A percentile compares a stretch with the other conserved stretches of the same genome.
Evolutionary conservation across 2,888 invertebrate species (phyloP).

Genomic region (Hoplodrina blanda): DNA sequence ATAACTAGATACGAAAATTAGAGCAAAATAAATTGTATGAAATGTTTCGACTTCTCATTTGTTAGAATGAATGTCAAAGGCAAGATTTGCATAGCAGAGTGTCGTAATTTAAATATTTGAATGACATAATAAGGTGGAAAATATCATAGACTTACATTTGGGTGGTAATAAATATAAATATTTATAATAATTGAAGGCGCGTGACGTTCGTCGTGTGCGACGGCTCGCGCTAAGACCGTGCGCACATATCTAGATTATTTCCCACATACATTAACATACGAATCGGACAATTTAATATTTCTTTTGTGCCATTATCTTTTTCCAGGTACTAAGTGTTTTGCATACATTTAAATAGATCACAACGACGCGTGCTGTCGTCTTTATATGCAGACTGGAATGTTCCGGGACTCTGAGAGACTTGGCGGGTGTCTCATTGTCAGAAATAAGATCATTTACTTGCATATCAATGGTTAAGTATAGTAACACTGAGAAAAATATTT

Average conservation of each 20-base stretch:
- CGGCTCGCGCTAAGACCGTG: constrained; percentile 69
- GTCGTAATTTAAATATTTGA: constrained; percentile 46
- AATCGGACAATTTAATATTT: constrained; percentile 84
- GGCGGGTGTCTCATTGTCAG: constrained; percentile 45
- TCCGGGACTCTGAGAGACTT: constrained; percentile 64
- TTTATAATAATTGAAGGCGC: constrained; percentile 72
- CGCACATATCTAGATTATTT: constrained; percentile 78
- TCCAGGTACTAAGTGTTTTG: constrained; percentile 84
- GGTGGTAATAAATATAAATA: constrained; percentile 65
- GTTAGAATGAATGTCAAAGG: constrained; percentile 41
- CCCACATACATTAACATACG: constrained; percentile 85
- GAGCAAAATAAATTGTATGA: constrained; percentile 57
- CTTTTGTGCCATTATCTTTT: constrained; percentile 81
- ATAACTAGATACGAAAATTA: constrained; percentile 68
- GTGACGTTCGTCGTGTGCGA: constrained; percentile 74
- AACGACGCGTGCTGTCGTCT: constrained; percentile 81
- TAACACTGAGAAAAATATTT: constrained; percentile 1
- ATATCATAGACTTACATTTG: constrained; percentile 34
- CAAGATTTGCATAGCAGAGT: constrained; percentile 37
- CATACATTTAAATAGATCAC: constrained; percentile 83
- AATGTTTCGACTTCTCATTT: constrained; percentile 30
- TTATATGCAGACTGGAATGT: constrained; percentile 70
- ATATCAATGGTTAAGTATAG: constrained; percentile 22
- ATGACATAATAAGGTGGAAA: constrained; percentile 18
- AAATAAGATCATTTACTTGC: constrained; percentile 50